Evolutionary conservation across 1,140 invertebrate genomes (phyloP).

Genomic region (Pseudoatta argentina): DNA sequence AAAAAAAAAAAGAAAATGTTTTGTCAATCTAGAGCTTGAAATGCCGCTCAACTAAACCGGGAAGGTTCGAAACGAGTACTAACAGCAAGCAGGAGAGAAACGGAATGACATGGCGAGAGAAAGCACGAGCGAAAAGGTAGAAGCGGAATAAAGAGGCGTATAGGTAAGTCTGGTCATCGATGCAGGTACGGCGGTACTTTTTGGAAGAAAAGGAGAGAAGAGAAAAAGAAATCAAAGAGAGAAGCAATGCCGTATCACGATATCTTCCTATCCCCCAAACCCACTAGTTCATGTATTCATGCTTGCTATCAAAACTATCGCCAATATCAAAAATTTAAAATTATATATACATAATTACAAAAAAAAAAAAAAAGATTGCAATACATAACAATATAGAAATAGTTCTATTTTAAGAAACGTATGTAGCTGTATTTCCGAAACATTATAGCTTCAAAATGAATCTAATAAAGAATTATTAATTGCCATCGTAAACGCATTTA

Average conservation of each 20-base stretch:
- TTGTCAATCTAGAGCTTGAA: slow-evolving; percentile 8
- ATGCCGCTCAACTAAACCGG: neutral
- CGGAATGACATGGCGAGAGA: slow-evolving; percentile 47
- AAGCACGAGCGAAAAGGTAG: slow-evolving; percentile 56
- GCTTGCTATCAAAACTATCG: neutral
- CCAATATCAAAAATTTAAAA: neutral
- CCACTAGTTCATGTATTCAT: neutral
- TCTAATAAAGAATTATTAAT: neutral
- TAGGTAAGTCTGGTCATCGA: slow-evolving; percentile 22
- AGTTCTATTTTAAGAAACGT: neutral
- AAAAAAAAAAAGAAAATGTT: neutral
- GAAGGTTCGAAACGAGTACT: slow-evolving; percentile 18
- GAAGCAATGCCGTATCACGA: slow-evolving; percentile 48
- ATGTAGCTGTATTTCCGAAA: neutral
- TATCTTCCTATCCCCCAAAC: neutral
- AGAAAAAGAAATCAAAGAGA: slow-evolving; percentile 67
- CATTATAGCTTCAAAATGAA: neutral
- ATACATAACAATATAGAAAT: neutral
- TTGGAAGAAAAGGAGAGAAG: slow-evolving; percentile 54
- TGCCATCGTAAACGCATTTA: neutral
- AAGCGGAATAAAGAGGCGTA: slow-evolving; percentile 16
- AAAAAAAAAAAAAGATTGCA: neutral
- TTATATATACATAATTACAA: neutral
- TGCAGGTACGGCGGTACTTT: slow-evolving; percentile 58
- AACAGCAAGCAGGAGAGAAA: slow-evolving; percentile 34